Evolutionary conservation across 2,113 vertebrate genomes (phyloP), one percentile per base, ranked within the genome.

Genomic region (Syngnathoides biaculeatus): DNA sequence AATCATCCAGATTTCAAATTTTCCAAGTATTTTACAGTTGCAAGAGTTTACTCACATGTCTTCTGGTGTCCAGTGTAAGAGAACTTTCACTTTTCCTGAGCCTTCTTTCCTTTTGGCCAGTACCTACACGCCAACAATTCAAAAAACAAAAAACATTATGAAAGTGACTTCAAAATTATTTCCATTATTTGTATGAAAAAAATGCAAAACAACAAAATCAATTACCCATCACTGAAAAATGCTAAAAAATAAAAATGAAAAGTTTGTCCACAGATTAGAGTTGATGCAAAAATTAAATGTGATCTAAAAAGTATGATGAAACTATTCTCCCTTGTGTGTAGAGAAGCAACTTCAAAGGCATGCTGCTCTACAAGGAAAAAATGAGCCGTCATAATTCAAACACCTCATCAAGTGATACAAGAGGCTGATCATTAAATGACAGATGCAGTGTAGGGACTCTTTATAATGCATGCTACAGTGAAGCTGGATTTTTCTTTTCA

Each of bases 1-100:
- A 2, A 6, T 24, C 10, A 3, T 24, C 14, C 26, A 17, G 14
- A 30, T n/a, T 52, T 52, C 7, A 8, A 58, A 4, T 30, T 19
- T 62, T 39, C 35, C 13, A 42, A 63, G 1, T 63, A 63, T 42
- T 14, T 14, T 8, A 19, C 3, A 38, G 40, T 13, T 1, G 50
- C 20, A 30, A 45, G 17, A 19, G 10, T 57, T 45, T 65, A 86
- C 89, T 86, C 74, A 90, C 89, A 90, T 89, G 71, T 89, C 88
- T 55, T 90, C 89, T 35, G 89, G 88, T 59, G 88, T 88, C 89
- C 89, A 90, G 53, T 90, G 89, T 13, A 90, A 79, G 10, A 90
- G 89, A 62, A 90, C 77, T 64, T 90, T 90, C 43, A 90, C 87
- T 63, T 90, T 90, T 39, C 89, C 89, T 55, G 88, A 81, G 1